These are phyloP conservation scores for Cantharis rustica DNA, from an alignment of 2,888 invertebrate genomes.

Conservation along the genomic window DNA sequence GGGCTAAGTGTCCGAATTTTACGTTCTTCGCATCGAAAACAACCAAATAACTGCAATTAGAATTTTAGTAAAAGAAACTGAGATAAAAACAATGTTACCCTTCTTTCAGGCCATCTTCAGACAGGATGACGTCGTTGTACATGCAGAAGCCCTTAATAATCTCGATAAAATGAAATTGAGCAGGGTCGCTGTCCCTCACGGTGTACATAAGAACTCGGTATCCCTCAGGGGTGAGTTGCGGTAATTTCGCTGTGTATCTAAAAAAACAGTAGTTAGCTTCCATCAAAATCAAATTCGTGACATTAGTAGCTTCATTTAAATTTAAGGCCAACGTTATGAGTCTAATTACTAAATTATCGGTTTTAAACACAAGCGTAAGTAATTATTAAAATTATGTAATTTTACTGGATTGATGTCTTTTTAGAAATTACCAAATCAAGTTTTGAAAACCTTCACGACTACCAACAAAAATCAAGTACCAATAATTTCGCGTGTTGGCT, in stretches of 20 bases:
- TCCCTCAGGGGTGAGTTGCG: conserved; percentile 65
- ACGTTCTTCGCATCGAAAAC: conserved; percentile 73
- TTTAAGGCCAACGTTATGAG: background rate
- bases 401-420: background rate
- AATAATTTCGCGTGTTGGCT: background rate
- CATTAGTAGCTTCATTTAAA: background rate
- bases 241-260: conserved; percentile 67
- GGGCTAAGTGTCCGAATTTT: conserved; percentile 67
- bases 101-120: conserved; percentile 61
- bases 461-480: background rate
- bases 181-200: conserved; percentile 65
- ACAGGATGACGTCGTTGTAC: conserved; percentile 69
- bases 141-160: conserved; percentile 68
- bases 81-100: conserved; percentile 43
- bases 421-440: background rate
- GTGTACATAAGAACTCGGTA: conserved; percentile 66
- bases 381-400: background rate
- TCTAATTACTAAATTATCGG: background rate
- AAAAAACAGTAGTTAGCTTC: conserved; percentile 34
- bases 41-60: conserved; percentile 65
- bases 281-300: background rate
- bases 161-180: conserved; percentile 67
- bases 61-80: conserved; percentile 19
- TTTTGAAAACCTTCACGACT: background rate
- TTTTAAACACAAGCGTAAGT: background rate